phyloP scores from a whole-genome alignment of 2,888 invertebrate species.

The Polyploca ridens region DNA sequence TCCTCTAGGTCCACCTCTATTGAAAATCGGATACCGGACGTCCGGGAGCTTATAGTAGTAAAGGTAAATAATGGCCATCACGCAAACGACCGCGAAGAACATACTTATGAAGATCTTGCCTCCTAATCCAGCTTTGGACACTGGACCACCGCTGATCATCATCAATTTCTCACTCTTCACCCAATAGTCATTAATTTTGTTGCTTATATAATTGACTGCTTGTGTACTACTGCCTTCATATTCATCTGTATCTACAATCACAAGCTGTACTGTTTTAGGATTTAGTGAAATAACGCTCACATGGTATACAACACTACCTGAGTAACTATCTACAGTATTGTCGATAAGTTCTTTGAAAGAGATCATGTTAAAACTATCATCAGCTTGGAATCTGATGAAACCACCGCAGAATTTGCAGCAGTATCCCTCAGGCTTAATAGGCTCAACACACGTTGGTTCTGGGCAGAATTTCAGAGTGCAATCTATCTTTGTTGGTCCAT shows the following conservation, averaged over 20 bases:
- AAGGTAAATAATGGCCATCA: constrained; percentile 57
- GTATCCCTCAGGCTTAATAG: constrained; percentile 68
- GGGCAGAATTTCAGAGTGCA: constrained; percentile 66
- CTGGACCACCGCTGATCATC: constrained; percentile 63
- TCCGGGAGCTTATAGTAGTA: constrained; percentile 65
- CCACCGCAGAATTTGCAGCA: constrained; percentile 77
- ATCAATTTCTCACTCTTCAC: constrained; percentile 48
- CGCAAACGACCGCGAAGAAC: constrained; percentile 61
- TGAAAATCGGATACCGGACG: constrained; percentile 42
- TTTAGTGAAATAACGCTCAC: constrained; percentile 51
- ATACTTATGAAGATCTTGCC: constrained; percentile 64
- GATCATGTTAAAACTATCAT: constrained; percentile 57
- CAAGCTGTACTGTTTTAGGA: constrained; percentile 58
- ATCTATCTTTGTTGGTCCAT: constrained; percentile 48
- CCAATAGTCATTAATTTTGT: constrained; percentile 52
- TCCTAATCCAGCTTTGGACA: constrained; percentile 55
- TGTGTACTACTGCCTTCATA: constrained; percentile 65
- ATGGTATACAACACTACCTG: constrained; percentile 54
- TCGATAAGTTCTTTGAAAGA: constrained; percentile 57
- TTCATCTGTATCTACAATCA: constrained; percentile 65
- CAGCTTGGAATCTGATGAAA: constrained; percentile 53
- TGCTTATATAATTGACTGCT: constrained; percentile 55
- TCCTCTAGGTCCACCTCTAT: constrained; percentile 35
- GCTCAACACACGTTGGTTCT: constrained; percentile 57
- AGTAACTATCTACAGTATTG: constrained; percentile 47